phyloP scores from a whole-genome alignment of 2,113 vertebrate species.

The Neolamprologus variostigma region DNA sequence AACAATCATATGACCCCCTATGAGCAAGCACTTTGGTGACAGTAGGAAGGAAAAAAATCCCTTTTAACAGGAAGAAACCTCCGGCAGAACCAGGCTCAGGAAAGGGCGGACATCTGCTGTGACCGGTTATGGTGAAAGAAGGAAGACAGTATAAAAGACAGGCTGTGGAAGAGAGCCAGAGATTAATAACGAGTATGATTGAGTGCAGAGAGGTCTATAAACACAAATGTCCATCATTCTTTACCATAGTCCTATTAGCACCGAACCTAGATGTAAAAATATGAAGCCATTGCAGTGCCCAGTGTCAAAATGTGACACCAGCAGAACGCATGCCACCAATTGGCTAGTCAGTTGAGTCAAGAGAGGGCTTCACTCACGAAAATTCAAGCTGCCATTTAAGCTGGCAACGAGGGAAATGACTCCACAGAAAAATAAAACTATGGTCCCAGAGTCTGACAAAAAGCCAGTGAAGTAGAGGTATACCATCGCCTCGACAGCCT shows the following conservation, averaged over 20 bases:
- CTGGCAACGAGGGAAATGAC: neutral
- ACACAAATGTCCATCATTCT: neutral
- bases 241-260: neutral
- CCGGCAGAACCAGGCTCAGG: neutral
- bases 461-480: neutral
- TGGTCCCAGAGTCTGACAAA: neutral
- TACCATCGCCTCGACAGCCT: neutral
- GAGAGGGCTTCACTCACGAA: neutral
- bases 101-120: neutral
- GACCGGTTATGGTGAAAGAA: neutral
- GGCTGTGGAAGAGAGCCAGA: neutral
- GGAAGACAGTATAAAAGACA: neutral
- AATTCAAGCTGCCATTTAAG: neutral
- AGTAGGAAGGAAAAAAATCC: neutral
- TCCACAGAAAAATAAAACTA: neutral
- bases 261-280: neutral
- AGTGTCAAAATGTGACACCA: neutral
- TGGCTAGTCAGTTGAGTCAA: neutral
- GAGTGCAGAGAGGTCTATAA: neutral
- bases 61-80: neutral
- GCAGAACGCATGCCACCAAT: neutral
- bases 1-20: neutral
- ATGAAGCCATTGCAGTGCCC: neutral
- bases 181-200: neutral
- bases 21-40: neutral